These are phyloP conservation scores for Neuroterus valhalla DNA, from an alignment of 1,140 invertebrate species.

Conservation along the genomic window DNA sequence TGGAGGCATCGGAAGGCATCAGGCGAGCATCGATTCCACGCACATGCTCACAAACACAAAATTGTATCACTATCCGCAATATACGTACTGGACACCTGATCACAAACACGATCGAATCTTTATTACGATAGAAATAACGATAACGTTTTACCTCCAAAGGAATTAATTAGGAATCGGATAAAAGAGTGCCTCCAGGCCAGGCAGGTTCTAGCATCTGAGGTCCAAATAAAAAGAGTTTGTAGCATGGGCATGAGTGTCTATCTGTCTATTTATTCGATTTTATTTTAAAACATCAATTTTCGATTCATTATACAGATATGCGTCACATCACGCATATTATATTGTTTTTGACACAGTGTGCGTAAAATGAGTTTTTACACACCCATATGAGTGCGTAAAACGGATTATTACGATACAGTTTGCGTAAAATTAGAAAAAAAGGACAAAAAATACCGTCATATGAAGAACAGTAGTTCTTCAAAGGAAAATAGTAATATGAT, in stretches of 20 bases:
- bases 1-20: not conserved
- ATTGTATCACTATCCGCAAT: not conserved
- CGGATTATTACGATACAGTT: no score
- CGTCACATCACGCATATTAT: constrained; percentile 43
- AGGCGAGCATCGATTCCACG: constrained; percentile 14
- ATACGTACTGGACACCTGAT: constrained; percentile 33
- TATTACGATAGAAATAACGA: not conserved
- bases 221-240: constrained; percentile 59
- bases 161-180: constrained; percentile 34
- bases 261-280: constrained; percentile 55
- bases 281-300: not conserved
- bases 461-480: no score
- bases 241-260: constrained; percentile 70
- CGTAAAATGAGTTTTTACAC: no score
- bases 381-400: no score
- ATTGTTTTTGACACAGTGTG: no score
- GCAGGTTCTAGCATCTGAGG: constrained; percentile 36
- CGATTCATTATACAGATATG: not conserved
- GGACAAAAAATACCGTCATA: no score
- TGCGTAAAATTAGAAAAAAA: no score
- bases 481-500: no score
- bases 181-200: constrained; percentile 40
- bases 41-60: constrained; percentile 8
- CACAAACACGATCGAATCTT: constrained; percentile 23
- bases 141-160: not conserved